phyloP scores from a whole-genome alignment of 2,113 vertebrate genomes.

The Nestor notabilis region DNA sequence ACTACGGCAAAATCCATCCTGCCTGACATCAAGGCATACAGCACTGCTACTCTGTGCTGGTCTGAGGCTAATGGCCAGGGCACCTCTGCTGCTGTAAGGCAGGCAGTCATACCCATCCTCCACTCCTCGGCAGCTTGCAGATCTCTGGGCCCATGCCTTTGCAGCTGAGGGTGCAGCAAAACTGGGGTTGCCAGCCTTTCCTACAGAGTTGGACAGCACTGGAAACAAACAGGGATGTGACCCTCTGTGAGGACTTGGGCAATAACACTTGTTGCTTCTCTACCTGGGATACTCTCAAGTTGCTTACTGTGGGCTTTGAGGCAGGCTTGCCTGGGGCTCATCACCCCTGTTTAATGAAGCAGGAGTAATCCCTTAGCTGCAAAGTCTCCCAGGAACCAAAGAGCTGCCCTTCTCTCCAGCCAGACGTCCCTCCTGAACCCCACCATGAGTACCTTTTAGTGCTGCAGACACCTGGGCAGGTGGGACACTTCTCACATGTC shows the following conservation, averaged over 20 bases:
- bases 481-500: slow-evolving; percentile 93
- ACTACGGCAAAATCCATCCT: not conserved
- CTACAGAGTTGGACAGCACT: not conserved
- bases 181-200: not conserved
- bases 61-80: not conserved
- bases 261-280: not conserved
- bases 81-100: accelerated
- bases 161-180: not conserved
- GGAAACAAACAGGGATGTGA: not conserved
- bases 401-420: not conserved
- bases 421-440: not conserved
- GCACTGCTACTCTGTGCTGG: not conserved
- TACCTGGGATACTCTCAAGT: not conserved
- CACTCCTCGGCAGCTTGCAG: not conserved
- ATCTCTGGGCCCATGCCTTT: not conserved
- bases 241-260: not conserved
- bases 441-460: slow-evolving; percentile 83
- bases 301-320: not conserved
- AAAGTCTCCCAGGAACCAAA: not conserved
- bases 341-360: not conserved
- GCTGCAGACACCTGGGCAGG: slow-evolving; percentile 92
- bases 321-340: not conserved
- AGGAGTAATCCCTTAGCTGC: not conserved
- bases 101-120: not conserved
- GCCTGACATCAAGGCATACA: not conserved